Evolutionary conservation across 2,888 invertebrate species (phyloP), one percentile per base, ranked within the genome.

Genomic region (Entomobrya multifasciata): DNA sequence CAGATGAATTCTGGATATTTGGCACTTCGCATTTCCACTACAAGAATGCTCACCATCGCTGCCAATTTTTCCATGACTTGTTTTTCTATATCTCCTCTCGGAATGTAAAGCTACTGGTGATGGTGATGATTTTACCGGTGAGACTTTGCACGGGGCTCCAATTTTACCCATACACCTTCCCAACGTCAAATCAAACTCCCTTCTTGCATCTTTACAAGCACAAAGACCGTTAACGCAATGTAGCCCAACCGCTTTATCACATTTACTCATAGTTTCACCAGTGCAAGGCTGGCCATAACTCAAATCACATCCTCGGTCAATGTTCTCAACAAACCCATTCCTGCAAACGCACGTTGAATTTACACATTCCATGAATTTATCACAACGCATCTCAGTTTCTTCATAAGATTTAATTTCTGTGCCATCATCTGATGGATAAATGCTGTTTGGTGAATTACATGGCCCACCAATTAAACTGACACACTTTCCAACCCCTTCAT

Each of bases 211-310:
- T 62, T 78, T 86, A 49, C 89, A 89, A 20, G 52, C 52, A 72
- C 89, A 89, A n/a, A 20, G 27, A 20, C 85, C 78, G 52, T 89
- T 49, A 4, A 87, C 80, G 55, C 89, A 89, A 55, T 87, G 70
- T 4, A 86, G 67, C 15, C 72, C 79, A 20, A 81, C 85, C 0
- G 65, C 86, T 22, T n/a, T 52, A 47, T 85, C 82, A 27, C 86
- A 87, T 76, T 87, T 86, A 25, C 17, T 70, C 67, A 84, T 77
- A 17, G 70, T 78, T 15, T 82, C 70, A 2, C 87, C 78, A 1
- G 65, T 70, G 25, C 88, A 89, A 17, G 20, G 11, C n/a, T 67
- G 74, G 1, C 86, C 88, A 86, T 36, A 82, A 13, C 57, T 57
- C 17, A 83, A 30, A 41, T 62, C 74, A 74, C 86, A 88, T 65